Percentiles rank a stretch among this genome's conserved stretches.
Conservation (phyloP, 2,888 invertebrate species). For the Ichneumoninae sp. region DNA sequence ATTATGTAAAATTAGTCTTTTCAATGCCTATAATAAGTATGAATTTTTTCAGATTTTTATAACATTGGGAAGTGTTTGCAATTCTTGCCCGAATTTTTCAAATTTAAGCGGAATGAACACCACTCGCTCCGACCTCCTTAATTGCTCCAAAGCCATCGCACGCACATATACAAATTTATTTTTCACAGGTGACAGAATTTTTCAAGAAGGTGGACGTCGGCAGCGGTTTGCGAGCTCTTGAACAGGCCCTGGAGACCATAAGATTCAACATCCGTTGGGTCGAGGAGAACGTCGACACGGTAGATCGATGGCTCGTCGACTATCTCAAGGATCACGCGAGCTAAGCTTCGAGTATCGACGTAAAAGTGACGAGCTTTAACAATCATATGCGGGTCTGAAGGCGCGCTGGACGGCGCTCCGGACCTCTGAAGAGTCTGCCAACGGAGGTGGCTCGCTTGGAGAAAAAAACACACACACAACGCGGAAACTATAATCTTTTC, state of each 20-base stretch:
- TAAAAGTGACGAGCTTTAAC: constrained; percentile 66
- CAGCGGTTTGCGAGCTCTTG: constrained; percentile 87
- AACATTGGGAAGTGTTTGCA: no score
- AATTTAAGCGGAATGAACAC: no score
- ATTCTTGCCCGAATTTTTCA: no score
- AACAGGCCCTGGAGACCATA: constrained; percentile 92
- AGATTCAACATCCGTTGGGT: constrained; percentile 94
- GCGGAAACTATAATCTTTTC: constrained; percentile 13
- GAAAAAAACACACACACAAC: constrained; percentile 11
- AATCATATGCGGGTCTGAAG: constrained; percentile 52
- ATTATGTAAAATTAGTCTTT: no score
- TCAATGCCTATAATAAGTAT: no score
- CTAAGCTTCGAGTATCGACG: constrained; percentile 58
- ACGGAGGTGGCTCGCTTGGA: not conserved
- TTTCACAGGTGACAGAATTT: constrained; percentile 86
- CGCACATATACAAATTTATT: constrained; percentile 67
- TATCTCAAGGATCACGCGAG: constrained; percentile 74
- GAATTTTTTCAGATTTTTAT: no score
- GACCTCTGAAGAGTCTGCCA: constrained; percentile 17
- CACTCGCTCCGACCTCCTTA: not conserved
- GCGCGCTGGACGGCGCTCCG: constrained; percentile 39
- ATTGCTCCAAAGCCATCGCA: not conserved
- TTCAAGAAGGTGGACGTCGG: constrained; percentile 86
- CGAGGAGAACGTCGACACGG: constrained; percentile 85
- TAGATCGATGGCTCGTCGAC: constrained; percentile 86